Evolutionary conservation across 2,888 invertebrate genomes (phyloP), one percentile per base, ranked within the genome.

Genomic region (Dichetophora obliterata): DNA sequence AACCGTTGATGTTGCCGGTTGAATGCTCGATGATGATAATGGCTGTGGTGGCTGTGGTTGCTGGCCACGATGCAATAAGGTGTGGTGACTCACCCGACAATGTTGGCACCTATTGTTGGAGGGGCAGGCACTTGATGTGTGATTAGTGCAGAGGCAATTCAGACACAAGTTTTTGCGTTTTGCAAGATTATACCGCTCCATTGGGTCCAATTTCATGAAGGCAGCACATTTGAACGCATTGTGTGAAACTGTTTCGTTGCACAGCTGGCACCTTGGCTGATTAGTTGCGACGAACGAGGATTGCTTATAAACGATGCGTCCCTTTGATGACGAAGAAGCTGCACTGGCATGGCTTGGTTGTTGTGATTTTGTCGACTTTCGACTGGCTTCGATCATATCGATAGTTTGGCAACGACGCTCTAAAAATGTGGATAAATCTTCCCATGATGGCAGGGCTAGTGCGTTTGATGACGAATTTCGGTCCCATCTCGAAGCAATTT

Each of bases 331-430:
- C 11, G 16, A 61, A 11, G 5, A 4, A 24, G 8, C 37, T 1
- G 22, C 9, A 3, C 27, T 22, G 6, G 14, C 6, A n/a, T 6
- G 4, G 5, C 52, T 24, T 31, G 69, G 16, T 75, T n/a, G n/a
- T n/a, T n/a, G n/a, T n/a, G n/a, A n/a, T n/a, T n/a, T n/a, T n/a
- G n/a, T n/a, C n/a, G n/a, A n/a, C n/a, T n/a, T n/a, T n/a, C n/a
- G n/a, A n/a, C n/a, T n/a, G n/a, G n/a, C n/a, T n/a, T 73, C 48
- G n/a, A 63, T 70, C 11, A 76, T 50, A n/a, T 54, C 54, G 4
- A 61, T 63, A 5, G 73, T 59, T 70, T 78, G 63, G 8, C 74
- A 77, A 34, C 68, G 66, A n/a, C 75, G 72, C 50, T 78, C 78
- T 6, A 80, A 61, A 50, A 76, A 78, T 8, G 27, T 6, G 11